Percentiles rank a stretch among this genome's conserved stretches.
Evolutionary conservation across 2,113 vertebrate species (phyloP).

Genomic region (Tetrao urogallus): DNA sequence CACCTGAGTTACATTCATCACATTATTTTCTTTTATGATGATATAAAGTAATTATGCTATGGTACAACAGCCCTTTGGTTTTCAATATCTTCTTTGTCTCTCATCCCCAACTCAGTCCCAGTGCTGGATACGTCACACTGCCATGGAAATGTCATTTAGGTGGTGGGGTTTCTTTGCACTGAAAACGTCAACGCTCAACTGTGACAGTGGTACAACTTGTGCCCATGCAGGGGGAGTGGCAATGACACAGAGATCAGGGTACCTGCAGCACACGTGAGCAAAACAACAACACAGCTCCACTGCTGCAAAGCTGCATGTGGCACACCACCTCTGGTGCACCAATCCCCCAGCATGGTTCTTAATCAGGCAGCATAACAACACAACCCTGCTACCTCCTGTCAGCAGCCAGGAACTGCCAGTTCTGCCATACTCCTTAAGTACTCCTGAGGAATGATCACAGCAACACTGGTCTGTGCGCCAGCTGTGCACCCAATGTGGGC

Average conservation of each 20-base stretch:
- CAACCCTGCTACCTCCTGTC: not conserved
- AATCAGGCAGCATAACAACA: not conserved
- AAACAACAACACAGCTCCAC: not conserved
- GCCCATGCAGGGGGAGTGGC: accelerated
- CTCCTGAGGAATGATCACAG: not conserved
- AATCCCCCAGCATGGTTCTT: not conserved
- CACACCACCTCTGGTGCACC: accelerated
- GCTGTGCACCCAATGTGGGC: not conserved
- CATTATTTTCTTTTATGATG: not conserved
- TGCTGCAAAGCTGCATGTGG: not conserved
- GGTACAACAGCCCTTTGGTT: not conserved
- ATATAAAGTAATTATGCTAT: not conserved
- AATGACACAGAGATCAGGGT: not conserved
- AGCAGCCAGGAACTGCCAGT: not conserved
- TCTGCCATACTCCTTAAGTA: not conserved
- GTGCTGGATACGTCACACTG: not conserved
- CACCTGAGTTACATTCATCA: not conserved
- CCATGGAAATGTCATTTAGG: accelerated
- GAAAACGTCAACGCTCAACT: not conserved
- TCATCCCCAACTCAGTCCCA: not conserved
- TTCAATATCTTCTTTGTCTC: not conserved
- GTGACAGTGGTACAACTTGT: not conserved
- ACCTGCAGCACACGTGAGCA: accelerated
- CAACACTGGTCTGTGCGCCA: not conserved
- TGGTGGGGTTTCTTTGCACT: not conserved